phyloP scores from a whole-genome alignment of 2,888 invertebrate genomes.

The Euclidia mi region DNA sequence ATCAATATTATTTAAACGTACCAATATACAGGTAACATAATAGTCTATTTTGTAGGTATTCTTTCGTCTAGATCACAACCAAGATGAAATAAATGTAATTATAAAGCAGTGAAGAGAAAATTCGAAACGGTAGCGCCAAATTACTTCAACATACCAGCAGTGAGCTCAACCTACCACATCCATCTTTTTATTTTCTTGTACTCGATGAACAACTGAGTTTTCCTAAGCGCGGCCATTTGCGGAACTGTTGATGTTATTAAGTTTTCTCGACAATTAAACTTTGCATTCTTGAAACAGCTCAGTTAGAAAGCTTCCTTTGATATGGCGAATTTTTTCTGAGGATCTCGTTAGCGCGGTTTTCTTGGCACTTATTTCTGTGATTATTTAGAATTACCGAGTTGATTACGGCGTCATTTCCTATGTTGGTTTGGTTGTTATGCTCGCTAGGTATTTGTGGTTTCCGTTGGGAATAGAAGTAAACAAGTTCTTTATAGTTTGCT shows the following conservation, averaged over 20 bases:
- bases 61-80: too few relatives aligned
- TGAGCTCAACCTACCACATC: conserved; percentile 45
- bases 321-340: conserved; percentile 42
- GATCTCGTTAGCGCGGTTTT: conserved; percentile 42
- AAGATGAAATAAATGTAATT: too few relatives aligned
- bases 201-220: conserved; percentile 47
- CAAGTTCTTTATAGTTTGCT: background rate
- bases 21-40: too few relatives aligned
- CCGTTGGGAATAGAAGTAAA: background rate
- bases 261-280: conserved; percentile 79
- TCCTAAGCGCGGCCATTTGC: conserved; percentile 65
- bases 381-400: conserved; percentile 28
- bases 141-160: too few relatives aligned
- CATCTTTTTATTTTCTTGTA: conserved; percentile 19
- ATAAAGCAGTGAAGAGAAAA: too few relatives aligned
- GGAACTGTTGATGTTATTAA: conserved; percentile 70
- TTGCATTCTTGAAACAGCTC: conserved; percentile 63
- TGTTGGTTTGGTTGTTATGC: conserved; percentile 4
- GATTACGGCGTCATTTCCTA: conserved; percentile 17
- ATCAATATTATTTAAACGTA: too few relatives aligned
- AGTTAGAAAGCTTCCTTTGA: conserved; percentile 62
- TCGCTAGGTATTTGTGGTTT: conserved; percentile 5
- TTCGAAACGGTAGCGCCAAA: too few relatives aligned
- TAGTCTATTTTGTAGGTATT: too few relatives aligned
- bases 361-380: conserved; percentile 47